A percentile compares a stretch with the other conserved stretches of the same genome.
These are phyloP conservation scores for Rhadinocentrus ornatus DNA, from an alignment of 2,797 vertebrate genomes.

Conservation along the genomic window DNA sequence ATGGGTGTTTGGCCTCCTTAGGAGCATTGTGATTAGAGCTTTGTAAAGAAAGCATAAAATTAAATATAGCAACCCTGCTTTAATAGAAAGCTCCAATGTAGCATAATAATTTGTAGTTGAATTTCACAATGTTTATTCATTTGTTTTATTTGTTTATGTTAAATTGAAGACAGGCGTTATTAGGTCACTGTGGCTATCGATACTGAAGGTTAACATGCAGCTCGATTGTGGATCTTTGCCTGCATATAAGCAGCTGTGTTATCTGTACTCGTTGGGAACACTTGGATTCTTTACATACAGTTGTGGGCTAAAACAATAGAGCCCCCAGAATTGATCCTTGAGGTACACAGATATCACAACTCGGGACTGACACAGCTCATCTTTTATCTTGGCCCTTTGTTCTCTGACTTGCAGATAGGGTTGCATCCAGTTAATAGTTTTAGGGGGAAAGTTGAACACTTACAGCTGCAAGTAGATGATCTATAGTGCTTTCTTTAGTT, in stretches of 20 bases:
- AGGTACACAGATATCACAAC: background rate
- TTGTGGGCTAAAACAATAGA: background rate
- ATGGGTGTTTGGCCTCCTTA: background rate
- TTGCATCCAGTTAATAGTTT: background rate
- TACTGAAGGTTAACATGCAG: too few relatives aligned
- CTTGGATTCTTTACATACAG: background rate
- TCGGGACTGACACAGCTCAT: background rate
- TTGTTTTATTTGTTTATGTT: background rate
- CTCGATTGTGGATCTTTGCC: too few relatives aligned
- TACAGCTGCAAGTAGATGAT: background rate
- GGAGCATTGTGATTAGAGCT: background rate
- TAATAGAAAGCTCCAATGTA: background rate
- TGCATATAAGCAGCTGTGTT: too few relatives aligned
- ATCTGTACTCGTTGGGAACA: too few relatives aligned
- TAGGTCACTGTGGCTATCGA: too few relatives aligned
- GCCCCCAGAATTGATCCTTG: background rate
- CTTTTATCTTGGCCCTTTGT: slow-evolving; percentile 1
- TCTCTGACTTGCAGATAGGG: slow-evolving; percentile 1
- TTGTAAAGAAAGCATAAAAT: background rate
- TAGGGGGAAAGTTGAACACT: slow-evolving; percentile 2
- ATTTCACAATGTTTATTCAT: background rate
- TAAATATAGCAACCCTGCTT: background rate
- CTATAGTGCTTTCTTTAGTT: background rate
- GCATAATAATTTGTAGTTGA: background rate
- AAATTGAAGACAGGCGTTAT: background rate